A percentile compares a stretch with the other conserved stretches of the same genome.
Evolutionary conservation across 2,113 vertebrate genomes (phyloP).

Genomic region (Micronisus gabar): DNA sequence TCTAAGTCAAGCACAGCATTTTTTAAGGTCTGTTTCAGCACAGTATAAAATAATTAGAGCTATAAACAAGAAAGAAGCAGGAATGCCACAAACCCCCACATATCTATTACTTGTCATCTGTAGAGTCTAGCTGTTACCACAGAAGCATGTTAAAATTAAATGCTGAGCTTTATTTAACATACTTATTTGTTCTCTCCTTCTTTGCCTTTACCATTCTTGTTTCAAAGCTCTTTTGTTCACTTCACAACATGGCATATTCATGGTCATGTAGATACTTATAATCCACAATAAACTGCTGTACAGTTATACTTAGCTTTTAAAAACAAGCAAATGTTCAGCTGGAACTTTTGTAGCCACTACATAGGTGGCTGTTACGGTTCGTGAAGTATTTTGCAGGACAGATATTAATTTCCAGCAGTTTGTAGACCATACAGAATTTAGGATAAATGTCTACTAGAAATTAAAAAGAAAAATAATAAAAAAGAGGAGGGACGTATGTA

Average conservation of each 20-base stretch:
- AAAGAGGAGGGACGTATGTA: not conserved
- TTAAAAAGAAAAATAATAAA: not conserved
- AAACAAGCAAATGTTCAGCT: not conserved
- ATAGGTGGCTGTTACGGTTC: not conserved
- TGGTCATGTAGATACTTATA: not conserved
- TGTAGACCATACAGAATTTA: not conserved
- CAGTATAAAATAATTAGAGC: constrained; percentile 1
- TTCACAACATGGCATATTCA: not conserved
- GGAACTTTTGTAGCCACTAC: not conserved
- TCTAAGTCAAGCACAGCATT: not conserved
- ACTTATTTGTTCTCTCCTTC: not conserved
- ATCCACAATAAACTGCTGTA: not conserved
- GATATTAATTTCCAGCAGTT: not conserved
- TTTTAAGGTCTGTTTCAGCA: constrained; percentile 29
- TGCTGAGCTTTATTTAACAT: constrained; percentile 1
- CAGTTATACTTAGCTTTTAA: not conserved
- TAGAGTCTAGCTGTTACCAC: constrained; percentile 29
- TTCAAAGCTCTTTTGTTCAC: constrained; percentile 14
- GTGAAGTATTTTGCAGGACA: not conserved
- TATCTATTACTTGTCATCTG: constrained; percentile 35
- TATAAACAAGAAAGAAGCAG: constrained; percentile 22
- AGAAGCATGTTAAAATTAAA: constrained; percentile 48
- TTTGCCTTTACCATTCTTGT: constrained; percentile 1
- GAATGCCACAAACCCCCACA: constrained; percentile 7
- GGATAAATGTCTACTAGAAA: not conserved